Evolutionary conservation across 2,113 vertebrate species (phyloP), one percentile per base, ranked within the genome.

Genomic region (Plotosus lineatus): DNA sequence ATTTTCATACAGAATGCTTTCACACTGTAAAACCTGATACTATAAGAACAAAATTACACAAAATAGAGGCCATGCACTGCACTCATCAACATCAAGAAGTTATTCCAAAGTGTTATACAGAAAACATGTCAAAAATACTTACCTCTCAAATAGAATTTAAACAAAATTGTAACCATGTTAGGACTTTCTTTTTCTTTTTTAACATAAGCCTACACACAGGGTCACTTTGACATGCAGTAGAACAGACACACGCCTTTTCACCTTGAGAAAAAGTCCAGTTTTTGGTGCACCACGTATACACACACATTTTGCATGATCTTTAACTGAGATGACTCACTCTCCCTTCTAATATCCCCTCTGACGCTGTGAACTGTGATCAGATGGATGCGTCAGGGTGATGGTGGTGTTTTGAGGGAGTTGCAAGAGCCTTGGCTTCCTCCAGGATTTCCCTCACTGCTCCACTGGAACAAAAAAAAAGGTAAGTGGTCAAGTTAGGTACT

Each of bases 91-190:
- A 80, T 82, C 69, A 83, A 82, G 60, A 55, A 74, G 17, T 66
- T 73, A 76, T 79, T 73, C 84, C 80, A 84, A 82, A 40, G 82
- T 68, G 76, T 84, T 77, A 74, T 46, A 80, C 74, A 76, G 36
- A 82, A 83, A 85, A 86, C 66, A 81, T 83, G 66, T 83, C 58
- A 85, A 85, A 87, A 87, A 87, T 87, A 87, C 81, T 78, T 53
- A 78, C 78, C 78, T 81, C 80, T 82, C 53, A 84, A 75, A 76
- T 81, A 82, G 78, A 84, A 42, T 84, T 79, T 60, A 56, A 79
- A 79, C 60, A 75, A 75, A 81, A 42, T 40, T 44, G 23, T 56
- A 75, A 78, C 65, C 56, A 33, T 38, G 68, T 55, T 79, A 66
- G 66, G 48, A 53, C 17, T 19, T 42, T 46, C 26, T 53, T 69